A percentile compares a stretch with the other conserved stretches of the same genome.
Evolutionary conservation across 2,888 invertebrate species (phyloP).

Genomic region (Tryphoninae sp.): DNA sequence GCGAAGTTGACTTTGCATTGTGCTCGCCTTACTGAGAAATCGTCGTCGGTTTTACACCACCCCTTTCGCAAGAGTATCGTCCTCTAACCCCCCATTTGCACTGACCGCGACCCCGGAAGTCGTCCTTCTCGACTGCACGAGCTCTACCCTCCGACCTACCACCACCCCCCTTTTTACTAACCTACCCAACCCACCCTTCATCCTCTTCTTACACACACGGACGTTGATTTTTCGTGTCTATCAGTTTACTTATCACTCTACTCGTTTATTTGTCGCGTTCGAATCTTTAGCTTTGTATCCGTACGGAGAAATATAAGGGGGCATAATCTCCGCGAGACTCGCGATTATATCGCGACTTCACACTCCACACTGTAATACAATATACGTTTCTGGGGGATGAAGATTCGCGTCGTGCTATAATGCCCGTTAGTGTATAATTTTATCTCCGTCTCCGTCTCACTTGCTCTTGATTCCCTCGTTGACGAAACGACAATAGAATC

Average conservation of each 20-base stretch:
- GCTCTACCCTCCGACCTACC: conserved; percentile 15
- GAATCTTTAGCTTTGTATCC: conserved; percentile 10
- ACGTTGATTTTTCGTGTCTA: not conserved
- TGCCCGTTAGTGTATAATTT: not conserved
- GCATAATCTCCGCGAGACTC: not conserved
- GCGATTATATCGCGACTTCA: not conserved
- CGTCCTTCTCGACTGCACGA: conserved; percentile 42
- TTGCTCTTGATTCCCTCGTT: not conserved
- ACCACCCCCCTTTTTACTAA: not conserved
- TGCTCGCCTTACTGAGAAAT: conserved; percentile 71
- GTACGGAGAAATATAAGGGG: too few relatives aligned
- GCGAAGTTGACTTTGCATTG: conserved; percentile 73
- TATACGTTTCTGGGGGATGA: not conserved
- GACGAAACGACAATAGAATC: conserved; percentile 48
- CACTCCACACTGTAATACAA: conserved; percentile 6
- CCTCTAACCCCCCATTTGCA: conserved; percentile 19
- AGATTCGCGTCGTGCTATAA: conserved; percentile 2
- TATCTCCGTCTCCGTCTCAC: not conserved
- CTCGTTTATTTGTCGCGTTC: not conserved
- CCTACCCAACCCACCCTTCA: not conserved
- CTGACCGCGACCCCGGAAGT: conserved; percentile 55
- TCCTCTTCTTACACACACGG: not conserved
- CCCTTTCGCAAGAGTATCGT: conserved; percentile 48
- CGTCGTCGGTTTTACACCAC: conserved; percentile 64
- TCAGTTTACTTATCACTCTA: not conserved